phyloP scores from a whole-genome alignment of 2,888 invertebrate genomes.

The Caenorhabditis imperialis region DNA sequence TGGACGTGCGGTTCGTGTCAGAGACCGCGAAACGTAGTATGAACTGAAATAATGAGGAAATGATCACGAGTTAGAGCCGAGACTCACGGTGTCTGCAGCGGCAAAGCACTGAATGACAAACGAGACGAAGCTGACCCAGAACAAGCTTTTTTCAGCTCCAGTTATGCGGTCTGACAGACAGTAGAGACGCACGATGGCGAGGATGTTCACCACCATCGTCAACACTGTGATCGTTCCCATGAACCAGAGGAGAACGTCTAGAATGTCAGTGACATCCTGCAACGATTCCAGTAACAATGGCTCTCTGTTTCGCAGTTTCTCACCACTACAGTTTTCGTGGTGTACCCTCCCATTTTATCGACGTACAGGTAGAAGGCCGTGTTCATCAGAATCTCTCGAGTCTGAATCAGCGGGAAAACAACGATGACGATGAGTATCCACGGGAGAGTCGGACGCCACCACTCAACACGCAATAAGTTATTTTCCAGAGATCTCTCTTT shows the following conservation, averaged over 20 bases:
- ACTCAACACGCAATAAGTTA: slow-evolving; percentile 3
- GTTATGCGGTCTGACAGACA: slow-evolving; percentile 18
- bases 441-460: slow-evolving; percentile 19
- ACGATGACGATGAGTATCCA: slow-evolving; percentile 7
- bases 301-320: not conserved
- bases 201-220: slow-evolving; percentile 16
- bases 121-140: slow-evolving; percentile 32
- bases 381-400: slow-evolving; percentile 17
- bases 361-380: slow-evolving; percentile 29
- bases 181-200: slow-evolving; percentile 12
- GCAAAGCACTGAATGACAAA: slow-evolving; percentile 35
- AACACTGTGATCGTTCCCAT: slow-evolving; percentile 19
- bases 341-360: slow-evolving; percentile 12
- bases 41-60: slow-evolving; percentile 15
- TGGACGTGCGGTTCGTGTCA: slow-evolving; percentile 10
- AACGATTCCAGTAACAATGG: not conserved
- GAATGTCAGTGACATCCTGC: slow-evolving; percentile 19
- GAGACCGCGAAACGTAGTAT: slow-evolving; percentile 7
- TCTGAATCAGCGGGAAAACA: slow-evolving; percentile 16
- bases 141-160: slow-evolving; percentile 32
- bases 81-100: slow-evolving; percentile 22
- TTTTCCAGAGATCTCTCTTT: not conserved
- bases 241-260: slow-evolving; percentile 15
- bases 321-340: slow-evolving; percentile 15
- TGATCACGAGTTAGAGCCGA: not conserved